Conservation (phyloP, 2,797 vertebrate species). For the Jordanella pulchra region DNA sequence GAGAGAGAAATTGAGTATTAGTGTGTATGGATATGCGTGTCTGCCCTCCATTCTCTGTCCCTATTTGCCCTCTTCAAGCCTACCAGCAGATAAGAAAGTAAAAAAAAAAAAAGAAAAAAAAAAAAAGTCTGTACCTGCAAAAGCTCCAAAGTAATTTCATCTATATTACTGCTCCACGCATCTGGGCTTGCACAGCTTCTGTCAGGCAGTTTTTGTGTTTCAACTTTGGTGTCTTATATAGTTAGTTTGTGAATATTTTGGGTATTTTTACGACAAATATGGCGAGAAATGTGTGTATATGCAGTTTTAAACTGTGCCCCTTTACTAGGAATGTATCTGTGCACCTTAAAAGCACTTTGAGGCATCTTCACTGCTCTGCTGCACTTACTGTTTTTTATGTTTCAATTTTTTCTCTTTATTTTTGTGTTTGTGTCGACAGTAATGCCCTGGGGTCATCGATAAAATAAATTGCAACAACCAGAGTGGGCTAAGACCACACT, state of each 20-base stretch:
- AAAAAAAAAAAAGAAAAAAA: constrained; percentile 5
- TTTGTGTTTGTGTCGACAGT: constrained; percentile 42
- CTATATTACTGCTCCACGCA: constrained; percentile 51
- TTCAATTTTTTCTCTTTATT: constrained; percentile 11
- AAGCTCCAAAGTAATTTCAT: constrained; percentile 68
- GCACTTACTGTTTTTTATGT: constrained; percentile 56
- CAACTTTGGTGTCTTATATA: constrained; percentile 12
- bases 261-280: background rate
- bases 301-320: constrained; percentile 17
- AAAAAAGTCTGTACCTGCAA: constrained; percentile 39
- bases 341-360: constrained; percentile 68
- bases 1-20: constrained; percentile 23
- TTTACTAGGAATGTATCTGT: constrained; percentile 35
- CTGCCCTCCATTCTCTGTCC: constrained; percentile 35
- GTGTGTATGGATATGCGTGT: constrained; percentile 18
- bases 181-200: constrained; percentile 20
- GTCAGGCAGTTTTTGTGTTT: constrained; percentile 7
- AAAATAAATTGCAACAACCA: constrained; percentile 51
- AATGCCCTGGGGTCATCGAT: constrained; percentile 46
- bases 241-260: constrained; percentile 27
- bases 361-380: constrained; percentile 55
- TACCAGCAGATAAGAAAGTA: constrained; percentile 36
- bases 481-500: background rate
- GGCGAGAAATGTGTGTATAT: background rate
- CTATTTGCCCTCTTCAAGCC: constrained; percentile 41